Percentiles rank a stretch among this genome's conserved stretches.
Evolutionary conservation across 2,113 vertebrate species (phyloP).

Genomic region (Psilopsiagon aurifrons): DNA sequence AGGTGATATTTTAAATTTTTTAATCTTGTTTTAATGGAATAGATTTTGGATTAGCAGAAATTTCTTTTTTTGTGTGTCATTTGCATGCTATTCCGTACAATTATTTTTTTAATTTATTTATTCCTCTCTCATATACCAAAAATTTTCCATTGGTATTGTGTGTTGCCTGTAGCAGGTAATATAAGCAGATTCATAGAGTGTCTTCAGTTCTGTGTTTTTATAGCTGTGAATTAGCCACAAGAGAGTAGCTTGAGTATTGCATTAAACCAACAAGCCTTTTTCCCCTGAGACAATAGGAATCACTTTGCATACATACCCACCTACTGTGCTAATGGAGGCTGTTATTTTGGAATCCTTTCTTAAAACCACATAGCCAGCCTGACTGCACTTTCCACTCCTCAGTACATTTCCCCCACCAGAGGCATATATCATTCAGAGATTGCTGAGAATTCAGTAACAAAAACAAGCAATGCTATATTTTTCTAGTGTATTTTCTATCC

Average conservation of each 20-base stretch:
- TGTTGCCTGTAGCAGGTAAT: neutral
- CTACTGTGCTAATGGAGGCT: conserved; percentile 32
- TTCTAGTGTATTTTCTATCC: conserved; percentile 42
- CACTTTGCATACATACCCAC: conserved; percentile 44
- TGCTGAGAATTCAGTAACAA: conserved; percentile 54
- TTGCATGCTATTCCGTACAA: neutral
- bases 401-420: conserved; percentile 5
- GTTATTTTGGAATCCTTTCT: conserved; percentile 42
- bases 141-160: neutral
- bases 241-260: neutral
- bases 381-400: conserved; percentile 22
- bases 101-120: neutral
- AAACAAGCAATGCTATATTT: conserved; percentile 21
- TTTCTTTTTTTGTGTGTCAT: neutral
- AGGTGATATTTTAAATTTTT: neutral
- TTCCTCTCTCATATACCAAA: neutral
- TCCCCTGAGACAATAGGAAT: conserved; percentile 19
- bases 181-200: neutral
- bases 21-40: neutral
- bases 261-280: conserved; percentile 16
- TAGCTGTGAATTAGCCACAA: neutral
- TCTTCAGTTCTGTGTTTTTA: neutral
- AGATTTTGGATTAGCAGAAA: neutral
- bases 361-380: conserved; percentile 37
- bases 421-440: conserved; percentile 43